These are phyloP conservation scores for Oopsacas minuta DNA, from an alignment of 37 sponge, comb jelly and placozoan species.

Conservation along the genomic window DNA sequence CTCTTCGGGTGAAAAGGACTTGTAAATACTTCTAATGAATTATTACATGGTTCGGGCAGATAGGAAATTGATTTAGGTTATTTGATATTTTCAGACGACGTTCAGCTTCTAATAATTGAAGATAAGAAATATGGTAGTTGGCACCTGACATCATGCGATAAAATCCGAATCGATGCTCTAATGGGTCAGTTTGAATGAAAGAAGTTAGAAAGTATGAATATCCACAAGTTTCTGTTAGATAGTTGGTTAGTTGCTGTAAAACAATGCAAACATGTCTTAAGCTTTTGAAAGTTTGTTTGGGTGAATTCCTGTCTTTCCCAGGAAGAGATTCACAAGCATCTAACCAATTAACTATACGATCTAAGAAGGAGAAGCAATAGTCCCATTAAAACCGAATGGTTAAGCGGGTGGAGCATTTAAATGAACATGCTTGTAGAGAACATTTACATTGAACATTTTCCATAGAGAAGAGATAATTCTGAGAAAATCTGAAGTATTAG, in stretches of 20 bases:
- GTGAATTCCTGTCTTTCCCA: background rate
- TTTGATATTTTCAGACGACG: slow-evolving; percentile 8
- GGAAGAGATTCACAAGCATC: background rate
- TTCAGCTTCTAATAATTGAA: background rate
- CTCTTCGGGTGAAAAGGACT: background rate
- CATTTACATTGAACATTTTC: slow-evolving; percentile 6
- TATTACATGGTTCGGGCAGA: background rate
- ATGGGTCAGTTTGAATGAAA: background rate
- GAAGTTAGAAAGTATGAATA: background rate
- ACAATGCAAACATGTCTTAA: background rate
- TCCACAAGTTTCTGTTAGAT: background rate
- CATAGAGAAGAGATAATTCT: background rate
- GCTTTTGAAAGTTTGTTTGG: background rate
- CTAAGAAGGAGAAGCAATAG: background rate
- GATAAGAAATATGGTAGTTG: slow-evolving; percentile 7
- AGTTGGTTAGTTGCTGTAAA: background rate
- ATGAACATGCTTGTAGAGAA: background rate
- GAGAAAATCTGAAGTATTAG: background rate
- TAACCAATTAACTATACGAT: background rate
- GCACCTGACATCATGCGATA: background rate
- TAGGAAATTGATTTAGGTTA: background rate
- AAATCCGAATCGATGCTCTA: slow-evolving; percentile 8
- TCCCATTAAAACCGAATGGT: background rate
- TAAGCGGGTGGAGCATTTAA: background rate
- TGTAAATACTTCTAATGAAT: no score